These are phyloP conservation scores for Scalopus aquaticus DNA, from an alignment of 2,113 vertebrate genomes.

Conservation along the genomic window DNA sequence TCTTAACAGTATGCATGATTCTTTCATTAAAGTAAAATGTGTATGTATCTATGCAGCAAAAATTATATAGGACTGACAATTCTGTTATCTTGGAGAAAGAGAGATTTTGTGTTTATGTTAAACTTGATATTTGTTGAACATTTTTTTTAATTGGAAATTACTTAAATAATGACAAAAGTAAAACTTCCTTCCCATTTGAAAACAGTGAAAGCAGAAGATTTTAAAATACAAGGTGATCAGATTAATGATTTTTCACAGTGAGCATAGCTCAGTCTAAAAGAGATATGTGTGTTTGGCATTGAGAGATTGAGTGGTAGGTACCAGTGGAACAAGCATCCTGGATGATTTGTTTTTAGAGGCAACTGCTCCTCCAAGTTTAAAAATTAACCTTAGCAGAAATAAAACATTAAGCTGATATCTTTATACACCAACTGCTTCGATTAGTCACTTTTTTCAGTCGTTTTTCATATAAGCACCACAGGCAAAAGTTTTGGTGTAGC, in stretches of 20 bases:
- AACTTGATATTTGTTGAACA: not conserved
- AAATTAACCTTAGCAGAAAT: slow-evolving; percentile 37
- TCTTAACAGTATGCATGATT: not conserved
- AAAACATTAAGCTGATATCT: slow-evolving; percentile 16
- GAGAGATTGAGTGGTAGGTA: not conserved
- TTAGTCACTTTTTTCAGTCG: slow-evolving; percentile 50
- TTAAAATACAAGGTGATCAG: not conserved
- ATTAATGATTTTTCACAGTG: not conserved
- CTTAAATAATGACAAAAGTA: slow-evolving; percentile 3
- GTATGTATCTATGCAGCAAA: not conserved
- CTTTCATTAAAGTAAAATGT: not conserved
- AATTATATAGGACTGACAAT: not conserved
- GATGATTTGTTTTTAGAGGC: slow-evolving; percentile 5
- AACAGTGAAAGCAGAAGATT: not conserved
- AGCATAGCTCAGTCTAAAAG: not conserved
- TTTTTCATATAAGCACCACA: slow-evolving; percentile 62
- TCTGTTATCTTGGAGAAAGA: not conserved
- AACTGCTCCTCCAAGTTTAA: not conserved
- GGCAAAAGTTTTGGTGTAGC: slow-evolving; percentile 54
- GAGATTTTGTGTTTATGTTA: not conserved
- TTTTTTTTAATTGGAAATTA: not conserved
- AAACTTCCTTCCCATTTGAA: not conserved
- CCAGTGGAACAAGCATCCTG: not conserved
- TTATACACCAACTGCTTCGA: slow-evolving; percentile 41
- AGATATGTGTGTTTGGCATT: not conserved